A percentile compares a stretch with the other conserved stretches of the same genome.
These are phyloP conservation scores for Echinarachnius parma DNA, from an alignment of 53 echinoderm and acorn worm genomes.

Conservation along the genomic window DNA sequence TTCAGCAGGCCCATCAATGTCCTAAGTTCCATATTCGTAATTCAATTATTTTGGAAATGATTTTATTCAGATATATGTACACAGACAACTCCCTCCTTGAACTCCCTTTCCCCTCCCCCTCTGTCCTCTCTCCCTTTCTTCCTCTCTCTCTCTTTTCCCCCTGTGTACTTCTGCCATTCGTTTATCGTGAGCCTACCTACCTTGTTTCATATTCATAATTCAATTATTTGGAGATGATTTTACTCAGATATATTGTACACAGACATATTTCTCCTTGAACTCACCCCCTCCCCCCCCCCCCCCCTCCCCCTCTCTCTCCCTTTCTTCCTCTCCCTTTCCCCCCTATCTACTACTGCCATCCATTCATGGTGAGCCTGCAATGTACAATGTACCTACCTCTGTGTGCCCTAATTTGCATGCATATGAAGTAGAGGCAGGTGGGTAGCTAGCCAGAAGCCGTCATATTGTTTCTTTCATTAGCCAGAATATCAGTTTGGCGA, in stretches of 20 bases:
- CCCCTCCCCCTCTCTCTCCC: constrained; percentile 16
- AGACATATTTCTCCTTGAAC: neutral
- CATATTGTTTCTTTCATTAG: constrained; percentile 38
- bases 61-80: too few relatives aligned
- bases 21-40: too few relatives aligned
- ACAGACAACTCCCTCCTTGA: too few relatives aligned
- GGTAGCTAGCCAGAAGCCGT: neutral
- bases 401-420: constrained; percentile 37
- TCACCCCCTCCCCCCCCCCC: neutral
- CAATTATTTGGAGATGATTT: too few relatives aligned
- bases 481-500: neutral
- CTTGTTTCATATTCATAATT: too few relatives aligned
- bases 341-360: too few relatives aligned
- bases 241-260: neutral
- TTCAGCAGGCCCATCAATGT: too few relatives aligned
- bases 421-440: constrained; percentile 14
- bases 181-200: neutral
- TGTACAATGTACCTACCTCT: neutral
- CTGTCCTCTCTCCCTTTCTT: neutral
- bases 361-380: too few relatives aligned
- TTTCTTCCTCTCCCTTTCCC: constrained; percentile 2
- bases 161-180: neutral
- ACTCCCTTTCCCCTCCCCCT: too few relatives aligned
- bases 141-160: neutral
- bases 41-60: too few relatives aligned